Evolutionary conservation across 2,888 invertebrate genomes (phyloP).

Genomic region (Mechanitis messenoides): DNA sequence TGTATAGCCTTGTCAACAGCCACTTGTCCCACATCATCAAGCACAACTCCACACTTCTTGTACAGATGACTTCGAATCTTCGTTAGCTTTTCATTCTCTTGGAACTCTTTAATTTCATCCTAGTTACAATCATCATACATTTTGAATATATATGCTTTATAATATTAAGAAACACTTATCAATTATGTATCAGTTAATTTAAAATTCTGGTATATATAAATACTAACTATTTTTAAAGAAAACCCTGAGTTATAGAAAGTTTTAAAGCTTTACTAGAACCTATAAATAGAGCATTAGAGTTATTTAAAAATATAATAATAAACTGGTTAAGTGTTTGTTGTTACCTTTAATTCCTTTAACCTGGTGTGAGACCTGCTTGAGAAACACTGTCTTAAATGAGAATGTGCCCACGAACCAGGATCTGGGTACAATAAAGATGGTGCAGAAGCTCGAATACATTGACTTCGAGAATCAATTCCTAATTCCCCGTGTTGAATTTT

Average conservation of each 20-base stretch:
- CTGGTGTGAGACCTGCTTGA: slow-evolving; percentile 56
- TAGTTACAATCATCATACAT: slow-evolving; percentile 32
- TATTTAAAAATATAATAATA: too few relatives aligned
- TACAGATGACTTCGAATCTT: slow-evolving; percentile 52
- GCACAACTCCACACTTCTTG: slow-evolving; percentile 56
- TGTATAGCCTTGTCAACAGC: slow-evolving; percentile 57
- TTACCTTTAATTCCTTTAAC: slow-evolving; percentile 59
- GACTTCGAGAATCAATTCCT: slow-evolving; percentile 32
- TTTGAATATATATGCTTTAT: too few relatives aligned
- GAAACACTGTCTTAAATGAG: slow-evolving; percentile 46
- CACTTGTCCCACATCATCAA: slow-evolving; percentile 52
- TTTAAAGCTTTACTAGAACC: too few relatives aligned
- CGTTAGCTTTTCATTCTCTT: slow-evolving; percentile 50
- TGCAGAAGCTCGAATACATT: slow-evolving; percentile 43
- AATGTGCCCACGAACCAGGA: slow-evolving; percentile 43
- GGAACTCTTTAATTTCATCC: slow-evolving; percentile 65
- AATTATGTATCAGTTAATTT: too few relatives aligned
- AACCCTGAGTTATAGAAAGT: too few relatives aligned
- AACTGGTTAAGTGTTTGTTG: background rate
- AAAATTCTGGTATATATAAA: too few relatives aligned
- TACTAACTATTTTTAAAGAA: too few relatives aligned
- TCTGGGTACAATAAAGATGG: slow-evolving; percentile 42
- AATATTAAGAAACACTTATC: too few relatives aligned
- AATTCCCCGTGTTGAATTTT: slow-evolving; percentile 30
- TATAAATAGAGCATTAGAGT: too few relatives aligned